phyloP scores from a whole-genome alignment of 2,888 invertebrate species.

The Caenorhabditis virilis region DNA sequence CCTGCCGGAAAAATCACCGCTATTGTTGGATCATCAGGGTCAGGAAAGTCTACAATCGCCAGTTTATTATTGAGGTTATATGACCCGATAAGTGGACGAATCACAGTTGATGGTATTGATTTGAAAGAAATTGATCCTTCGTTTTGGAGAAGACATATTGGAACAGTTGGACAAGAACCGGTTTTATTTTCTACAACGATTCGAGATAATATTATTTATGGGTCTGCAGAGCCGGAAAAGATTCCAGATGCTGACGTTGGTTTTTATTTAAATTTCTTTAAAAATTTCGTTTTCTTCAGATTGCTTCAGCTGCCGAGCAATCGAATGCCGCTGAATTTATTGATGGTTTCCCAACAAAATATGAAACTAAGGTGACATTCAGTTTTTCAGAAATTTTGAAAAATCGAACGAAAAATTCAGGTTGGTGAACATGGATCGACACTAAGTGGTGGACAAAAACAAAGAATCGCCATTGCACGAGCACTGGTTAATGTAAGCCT shows the following conservation, averaged over 20 bases:
- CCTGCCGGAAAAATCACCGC: constrained; percentile 80
- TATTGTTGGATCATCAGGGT: constrained; percentile 88
- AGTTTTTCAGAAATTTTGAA: constrained; percentile 71
- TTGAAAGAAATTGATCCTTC: constrained; percentile 80
- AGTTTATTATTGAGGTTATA: constrained; percentile 81
- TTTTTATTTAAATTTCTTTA: constrained; percentile 1
- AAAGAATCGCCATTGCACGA: constrained; percentile 71
- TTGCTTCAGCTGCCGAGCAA: constrained; percentile 76
- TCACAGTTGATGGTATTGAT: constrained; percentile 81
- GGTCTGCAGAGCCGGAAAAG: constrained; percentile 73
- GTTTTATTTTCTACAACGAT: constrained; percentile 87
- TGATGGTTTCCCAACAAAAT: constrained; percentile 75
- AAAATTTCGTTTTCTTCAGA: constrained; percentile 28
- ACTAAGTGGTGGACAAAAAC: constrained; percentile 71
- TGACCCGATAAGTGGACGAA: constrained; percentile 76
- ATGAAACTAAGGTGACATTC: constrained; percentile 84
- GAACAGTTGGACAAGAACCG: constrained; percentile 91
- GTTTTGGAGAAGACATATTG: constrained; percentile 85
- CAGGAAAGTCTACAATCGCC: constrained; percentile 91
- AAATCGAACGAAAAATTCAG: constrained; percentile 1
- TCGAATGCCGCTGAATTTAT: constrained; percentile 87
- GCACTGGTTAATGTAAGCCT: constrained; percentile 57
- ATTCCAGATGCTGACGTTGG: constrained; percentile 71
- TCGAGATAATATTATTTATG: constrained; percentile 88
- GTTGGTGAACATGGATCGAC: constrained; percentile 56